These are phyloP conservation scores for Acridotheres tristis DNA, from an alignment of 2,797 vertebrate species.

Conservation along the genomic window DNA sequence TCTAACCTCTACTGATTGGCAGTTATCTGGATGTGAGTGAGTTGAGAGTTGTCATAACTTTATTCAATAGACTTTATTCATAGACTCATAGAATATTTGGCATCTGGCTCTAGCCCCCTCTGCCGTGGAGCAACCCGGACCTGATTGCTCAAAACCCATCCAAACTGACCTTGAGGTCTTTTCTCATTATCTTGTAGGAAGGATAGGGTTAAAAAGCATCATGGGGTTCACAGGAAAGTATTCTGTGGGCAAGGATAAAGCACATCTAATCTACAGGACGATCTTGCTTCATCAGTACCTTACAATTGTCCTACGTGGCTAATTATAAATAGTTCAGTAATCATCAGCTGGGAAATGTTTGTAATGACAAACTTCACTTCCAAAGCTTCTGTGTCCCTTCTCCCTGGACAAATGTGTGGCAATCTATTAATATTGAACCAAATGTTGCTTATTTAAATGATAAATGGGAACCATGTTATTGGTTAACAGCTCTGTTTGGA, in stretches of 20 bases:
- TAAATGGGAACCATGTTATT: not conserved
- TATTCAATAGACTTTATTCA: not conserved
- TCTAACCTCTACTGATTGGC: not conserved
- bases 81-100: not conserved
- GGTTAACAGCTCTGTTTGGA: not conserved
- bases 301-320: not conserved
- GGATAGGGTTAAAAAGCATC: not conserved
- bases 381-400: not conserved
- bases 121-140: not conserved
- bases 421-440: slow-evolving; percentile 39
- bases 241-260: not conserved
- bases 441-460: slow-evolving; percentile 5
- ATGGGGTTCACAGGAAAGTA: not conserved
- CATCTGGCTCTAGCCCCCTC: not conserved
- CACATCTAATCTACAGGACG: not conserved
- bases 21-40: not conserved
- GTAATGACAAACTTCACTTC: not conserved
- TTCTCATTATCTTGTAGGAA: not conserved
- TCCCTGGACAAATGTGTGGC: not conserved
- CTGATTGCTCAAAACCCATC: not conserved
- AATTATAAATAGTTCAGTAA: not conserved
- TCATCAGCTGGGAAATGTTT: not conserved
- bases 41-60: not conserved
- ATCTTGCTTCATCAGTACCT: not conserved
- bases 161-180: not conserved